Evolutionary conservation across 2,797 vertebrate genomes (phyloP), one percentile per base, ranked within the genome.

Genomic region (Myotis myotis): DNA sequence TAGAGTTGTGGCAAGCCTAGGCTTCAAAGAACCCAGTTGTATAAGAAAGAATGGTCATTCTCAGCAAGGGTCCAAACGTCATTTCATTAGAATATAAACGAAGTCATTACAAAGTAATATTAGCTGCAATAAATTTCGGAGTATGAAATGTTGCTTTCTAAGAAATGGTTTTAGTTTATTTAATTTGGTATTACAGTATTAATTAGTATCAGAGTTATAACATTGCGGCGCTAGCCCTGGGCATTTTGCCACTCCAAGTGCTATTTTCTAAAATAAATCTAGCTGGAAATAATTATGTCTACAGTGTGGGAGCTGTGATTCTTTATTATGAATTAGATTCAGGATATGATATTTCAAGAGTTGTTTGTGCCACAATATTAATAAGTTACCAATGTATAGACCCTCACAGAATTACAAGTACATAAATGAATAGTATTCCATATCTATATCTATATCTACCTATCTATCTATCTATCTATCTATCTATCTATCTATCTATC

Each of bases 101-200:
- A 91, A 87, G 71, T 81, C 60, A 94, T 94, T 92, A 92, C 30
- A 78, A 88, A 95, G 36, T 91, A 36, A 66, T 72, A 96, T 83
- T 92, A 88, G 16, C 23, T 80, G 36, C 6, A 94, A 87, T 92
- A 90, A 75, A 84, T 94, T 94, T 55, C 16, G 70, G 9, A 91
- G 28, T 49, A 79, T 72, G 70, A 95, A 95, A n/a, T 91, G 38
- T 64, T 93, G 55, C 75, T 95, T 93, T 96, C 86, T 74, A 96
- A 60, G 71, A 95, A 91, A 85, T 92, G 28, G 76, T 80, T 95
- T 96, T 44, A 94, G n/a, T 94, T 95, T 95, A 89, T 94, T 95
- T 97, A 97, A 95, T 95, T 95, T 97, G 76, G 16, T 76, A 78
- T 95, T 94, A 91, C 2, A 89, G 55, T 91, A 95, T 95, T 97